Evolutionary conservation across 2,113 vertebrate species (phyloP).

Genomic region (Mormoops blainvillei): DNA sequence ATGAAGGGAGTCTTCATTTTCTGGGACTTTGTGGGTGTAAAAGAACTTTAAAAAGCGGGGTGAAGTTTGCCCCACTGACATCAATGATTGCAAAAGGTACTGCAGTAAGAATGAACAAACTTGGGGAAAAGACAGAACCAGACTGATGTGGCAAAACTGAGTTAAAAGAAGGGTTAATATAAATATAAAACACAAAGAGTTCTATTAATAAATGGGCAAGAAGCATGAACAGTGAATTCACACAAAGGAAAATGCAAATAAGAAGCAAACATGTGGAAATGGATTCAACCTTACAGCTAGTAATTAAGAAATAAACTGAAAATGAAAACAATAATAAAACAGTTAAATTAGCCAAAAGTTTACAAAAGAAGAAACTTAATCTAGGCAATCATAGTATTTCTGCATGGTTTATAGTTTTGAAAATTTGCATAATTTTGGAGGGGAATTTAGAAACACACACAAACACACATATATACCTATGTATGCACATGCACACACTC

Average conservation of each 20-base stretch:
- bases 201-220: not conserved
- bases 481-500: not conserved
- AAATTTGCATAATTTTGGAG: not conserved
- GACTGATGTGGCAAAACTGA: not conserved
- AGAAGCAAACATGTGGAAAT: slow-evolving; percentile 1
- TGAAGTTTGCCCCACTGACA: not conserved
- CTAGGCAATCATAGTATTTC: not conserved
- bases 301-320: not conserved
- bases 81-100: not conserved
- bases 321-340: not conserved
- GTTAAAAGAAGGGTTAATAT: not conserved
- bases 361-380: not conserved
- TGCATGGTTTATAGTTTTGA: not conserved
- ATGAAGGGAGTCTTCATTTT: not conserved
- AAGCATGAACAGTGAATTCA: not conserved
- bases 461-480: not conserved
- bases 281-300: not conserved
- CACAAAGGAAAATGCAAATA: not conserved
- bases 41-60: not conserved
- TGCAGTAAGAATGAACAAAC: not conserved
- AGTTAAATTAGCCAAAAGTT: not conserved
- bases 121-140: not conserved
- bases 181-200: not conserved
- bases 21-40: not conserved
- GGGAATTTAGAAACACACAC: not conserved